Conservation (phyloP, 2,797 vertebrate genomes). For the Hemibagrus guttatus region DNA sequence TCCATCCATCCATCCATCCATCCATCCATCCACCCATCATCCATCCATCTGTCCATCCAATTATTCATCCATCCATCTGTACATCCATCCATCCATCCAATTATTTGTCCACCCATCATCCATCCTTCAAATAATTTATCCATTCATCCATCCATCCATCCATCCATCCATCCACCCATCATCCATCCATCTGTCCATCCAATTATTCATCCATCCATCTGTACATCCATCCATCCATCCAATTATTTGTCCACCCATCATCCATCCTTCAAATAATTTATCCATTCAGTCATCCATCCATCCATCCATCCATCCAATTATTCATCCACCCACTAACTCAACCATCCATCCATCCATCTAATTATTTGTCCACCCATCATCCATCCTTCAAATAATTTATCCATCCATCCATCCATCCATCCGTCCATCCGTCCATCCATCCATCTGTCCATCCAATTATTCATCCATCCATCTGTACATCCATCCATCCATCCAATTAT, state of each 20-base stretch:
- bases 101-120: neutral
- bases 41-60: neutral
- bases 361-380: neutral
- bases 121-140: neutral
- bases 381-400: neutral
- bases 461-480: rapidly evolving
- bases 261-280: neutral
- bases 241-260: too few relatives aligned
- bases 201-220: neutral
- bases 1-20: neutral
- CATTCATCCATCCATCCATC: neutral
- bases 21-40: neutral
- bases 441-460: neutral
- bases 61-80: neutral
- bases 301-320: neutral
- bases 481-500: neutral
- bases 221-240: neutral
- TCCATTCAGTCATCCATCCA: neutral
- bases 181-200: neutral
- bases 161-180: neutral
- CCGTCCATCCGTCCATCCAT: neutral
- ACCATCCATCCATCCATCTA: neutral
- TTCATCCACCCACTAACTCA: neutral
- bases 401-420: neutral
- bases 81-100: neutral